Conservation (phyloP, 2,888 invertebrate species). For the Oegoconia quadripuncta region DNA sequence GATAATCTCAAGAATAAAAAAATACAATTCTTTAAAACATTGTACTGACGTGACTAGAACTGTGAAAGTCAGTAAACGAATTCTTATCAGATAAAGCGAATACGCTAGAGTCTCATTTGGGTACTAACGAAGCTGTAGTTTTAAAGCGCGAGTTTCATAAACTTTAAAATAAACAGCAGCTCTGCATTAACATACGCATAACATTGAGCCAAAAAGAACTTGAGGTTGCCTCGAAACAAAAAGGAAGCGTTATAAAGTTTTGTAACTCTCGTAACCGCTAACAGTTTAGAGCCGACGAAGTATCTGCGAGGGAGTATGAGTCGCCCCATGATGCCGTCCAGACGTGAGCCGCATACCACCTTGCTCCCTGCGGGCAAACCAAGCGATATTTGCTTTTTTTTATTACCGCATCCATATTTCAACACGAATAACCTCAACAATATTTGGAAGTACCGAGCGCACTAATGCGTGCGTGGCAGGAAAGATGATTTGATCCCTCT, state of each 20-base stretch:
- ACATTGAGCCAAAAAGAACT: slow-evolving; percentile 24
- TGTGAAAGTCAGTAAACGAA: too few species aligned
- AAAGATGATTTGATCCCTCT: slow-evolving; percentile 52
- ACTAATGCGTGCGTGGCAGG: slow-evolving; percentile 66
- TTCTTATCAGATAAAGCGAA: background rate
- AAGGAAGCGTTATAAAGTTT: slow-evolving; percentile 37
- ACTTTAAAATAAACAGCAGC: slow-evolving; percentile 7
- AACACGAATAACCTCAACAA: slow-evolving; percentile 63
- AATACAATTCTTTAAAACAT: too few species aligned
- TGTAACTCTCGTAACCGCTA: slow-evolving; percentile 39
- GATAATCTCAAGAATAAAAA: too few species aligned
- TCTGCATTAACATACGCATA: slow-evolving; percentile 17
- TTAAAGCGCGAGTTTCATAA: slow-evolving; percentile 6
- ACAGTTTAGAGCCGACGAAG: slow-evolving; percentile 40
- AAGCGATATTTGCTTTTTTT: slow-evolving; percentile 66
- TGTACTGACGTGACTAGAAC: too few species aligned
- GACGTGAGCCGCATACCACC: slow-evolving; percentile 60
- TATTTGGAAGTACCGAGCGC: slow-evolving; percentile 62
- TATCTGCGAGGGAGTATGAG: slow-evolving; percentile 40
- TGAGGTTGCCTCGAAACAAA: slow-evolving; percentile 25
- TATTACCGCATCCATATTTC: slow-evolving; percentile 73
- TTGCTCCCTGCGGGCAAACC: slow-evolving; percentile 46
- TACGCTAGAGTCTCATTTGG: slow-evolving; percentile 1
- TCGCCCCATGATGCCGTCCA: slow-evolving; percentile 37
- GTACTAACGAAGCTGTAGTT: too few species aligned